Evolutionary conservation across 1,140 invertebrate genomes (phyloP).

Genomic region (Chironomus striatipennis): DNA sequence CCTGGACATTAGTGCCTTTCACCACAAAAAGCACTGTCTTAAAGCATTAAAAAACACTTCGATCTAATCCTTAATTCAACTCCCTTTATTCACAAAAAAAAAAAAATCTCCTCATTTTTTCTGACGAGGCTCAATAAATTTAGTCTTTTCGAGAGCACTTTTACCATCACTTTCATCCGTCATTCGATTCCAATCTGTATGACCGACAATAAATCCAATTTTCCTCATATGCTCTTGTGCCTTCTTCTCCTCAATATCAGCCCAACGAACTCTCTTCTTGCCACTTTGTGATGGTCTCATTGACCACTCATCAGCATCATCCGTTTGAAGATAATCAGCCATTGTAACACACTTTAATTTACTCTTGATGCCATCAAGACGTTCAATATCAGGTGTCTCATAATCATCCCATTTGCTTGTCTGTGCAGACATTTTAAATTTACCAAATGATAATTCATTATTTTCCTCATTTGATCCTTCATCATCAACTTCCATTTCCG

Average conservation of each 20-base stretch:
- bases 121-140: conserved; percentile 66
- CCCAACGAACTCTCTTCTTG: conserved; percentile 91
- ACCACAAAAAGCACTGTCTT: too few relatives aligned
- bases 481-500: neutral
- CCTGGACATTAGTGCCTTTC: too few relatives aligned
- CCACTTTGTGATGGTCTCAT: conserved; percentile 48
- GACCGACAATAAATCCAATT: conserved; percentile 90
- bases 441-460: neutral
- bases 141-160: conserved; percentile 83
- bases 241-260: conserved; percentile 88
- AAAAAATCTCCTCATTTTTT: neutral
- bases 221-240: conserved; percentile 83
- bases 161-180: conserved; percentile 84
- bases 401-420: conserved; percentile 40
- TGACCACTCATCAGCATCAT: conserved; percentile 52
- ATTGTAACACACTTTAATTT: conserved; percentile 58
- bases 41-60: too few relatives aligned
- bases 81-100: too few relatives aligned
- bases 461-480: neutral
- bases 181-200: conserved; percentile 90
- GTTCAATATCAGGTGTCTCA: conserved; percentile 52
- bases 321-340: conserved; percentile 85
- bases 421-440: conserved; percentile 24
- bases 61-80: too few relatives aligned
- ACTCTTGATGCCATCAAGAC: conserved; percentile 72